A percentile compares a stretch with the other conserved stretches of the same genome.
These are phyloP conservation scores for Bostrychus sinensis DNA, from an alignment of 2,113 vertebrate species.

Conservation along the genomic window DNA sequence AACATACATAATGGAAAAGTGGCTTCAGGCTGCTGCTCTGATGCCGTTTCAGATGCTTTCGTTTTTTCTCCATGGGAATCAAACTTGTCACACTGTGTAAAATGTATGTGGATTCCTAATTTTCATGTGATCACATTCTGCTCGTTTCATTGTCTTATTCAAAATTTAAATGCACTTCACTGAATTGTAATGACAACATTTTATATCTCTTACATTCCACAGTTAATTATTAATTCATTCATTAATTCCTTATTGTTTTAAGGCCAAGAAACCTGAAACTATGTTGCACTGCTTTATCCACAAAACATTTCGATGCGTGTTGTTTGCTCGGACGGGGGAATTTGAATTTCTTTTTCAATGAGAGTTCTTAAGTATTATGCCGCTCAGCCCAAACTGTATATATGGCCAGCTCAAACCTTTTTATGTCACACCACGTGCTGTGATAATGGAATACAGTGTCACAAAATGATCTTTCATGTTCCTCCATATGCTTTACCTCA, in stretches of 20 bases:
- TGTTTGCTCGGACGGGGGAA: slow-evolving; percentile 40
- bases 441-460: slow-evolving; percentile 38
- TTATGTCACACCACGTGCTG: slow-evolving; percentile 42
- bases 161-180: slow-evolving; percentile 23
- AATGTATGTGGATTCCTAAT: slow-evolving; percentile 38
- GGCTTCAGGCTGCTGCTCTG: slow-evolving; percentile 61
- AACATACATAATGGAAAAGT: slow-evolving; percentile 51
- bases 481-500: slow-evolving; percentile 67
- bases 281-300: slow-evolving; percentile 65
- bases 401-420: slow-evolving; percentile 60
- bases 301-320: slow-evolving; percentile 31
- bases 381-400: slow-evolving; percentile 52
- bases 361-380: slow-evolving; percentile 50
- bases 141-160: slow-evolving; percentile 50
- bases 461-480: slow-evolving; percentile 45
- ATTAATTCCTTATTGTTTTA: slow-evolving; percentile 53
- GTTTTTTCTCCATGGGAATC: slow-evolving; percentile 49
- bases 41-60: slow-evolving; percentile 43
- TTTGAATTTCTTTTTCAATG: slow-evolving; percentile 42
- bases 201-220: slow-evolving; percentile 64
- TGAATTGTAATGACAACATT: slow-evolving; percentile 20
- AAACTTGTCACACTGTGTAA: slow-evolving; percentile 59
- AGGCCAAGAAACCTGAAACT: slow-evolving; percentile 42
- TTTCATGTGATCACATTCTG: slow-evolving; percentile 32
- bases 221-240: too few relatives aligned